Percentiles rank a stretch among this genome's conserved stretches.
Conservation (phyloP, 2,113 vertebrate genomes). For the Pelobates fuscus region DNA sequence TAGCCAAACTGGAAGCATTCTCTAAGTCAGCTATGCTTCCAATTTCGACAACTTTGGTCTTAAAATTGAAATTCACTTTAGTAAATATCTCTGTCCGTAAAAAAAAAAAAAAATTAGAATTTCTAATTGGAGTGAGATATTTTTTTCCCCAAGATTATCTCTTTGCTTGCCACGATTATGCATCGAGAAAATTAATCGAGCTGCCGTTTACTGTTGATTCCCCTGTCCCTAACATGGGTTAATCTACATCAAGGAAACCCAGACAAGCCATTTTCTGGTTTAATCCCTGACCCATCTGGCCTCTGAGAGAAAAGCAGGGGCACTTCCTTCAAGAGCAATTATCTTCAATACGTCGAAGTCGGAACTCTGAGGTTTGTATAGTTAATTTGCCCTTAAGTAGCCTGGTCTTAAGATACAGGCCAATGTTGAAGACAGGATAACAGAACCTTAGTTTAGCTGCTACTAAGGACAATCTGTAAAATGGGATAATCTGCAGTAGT, state of each 20-base stretch:
- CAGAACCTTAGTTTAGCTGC: not conserved
- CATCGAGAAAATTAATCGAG: no score
- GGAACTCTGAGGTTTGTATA: not conserved
- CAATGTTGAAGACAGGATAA: slow-evolving; percentile 4
- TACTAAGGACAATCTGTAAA: slow-evolving; percentile 23
- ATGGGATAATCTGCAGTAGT: not conserved
- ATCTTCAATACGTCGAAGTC: slow-evolving; percentile 12
- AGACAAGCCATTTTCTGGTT: not conserved
- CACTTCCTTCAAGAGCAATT: slow-evolving; percentile 30
- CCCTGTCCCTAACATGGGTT: not conserved
- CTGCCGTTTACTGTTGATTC: no score
- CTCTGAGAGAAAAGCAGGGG: slow-evolving; percentile 20
- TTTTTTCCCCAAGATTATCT: no score
- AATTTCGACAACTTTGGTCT: no score
- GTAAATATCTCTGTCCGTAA: no score
- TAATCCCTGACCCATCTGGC: slow-evolving; percentile 40
- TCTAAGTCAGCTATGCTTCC: no score
- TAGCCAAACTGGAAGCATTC: no score
- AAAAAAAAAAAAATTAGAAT: no score
- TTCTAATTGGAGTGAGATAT: no score
- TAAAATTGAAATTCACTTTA: no score
- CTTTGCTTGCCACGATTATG: no score
- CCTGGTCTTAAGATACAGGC: not conserved
- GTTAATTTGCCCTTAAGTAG: slow-evolving; percentile 8
- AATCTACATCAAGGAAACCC: not conserved